Evolutionary conservation across 2,888 invertebrate species (phyloP), one percentile per base, ranked within the genome.

Genomic region (Megastigmus dorsalis): DNA sequence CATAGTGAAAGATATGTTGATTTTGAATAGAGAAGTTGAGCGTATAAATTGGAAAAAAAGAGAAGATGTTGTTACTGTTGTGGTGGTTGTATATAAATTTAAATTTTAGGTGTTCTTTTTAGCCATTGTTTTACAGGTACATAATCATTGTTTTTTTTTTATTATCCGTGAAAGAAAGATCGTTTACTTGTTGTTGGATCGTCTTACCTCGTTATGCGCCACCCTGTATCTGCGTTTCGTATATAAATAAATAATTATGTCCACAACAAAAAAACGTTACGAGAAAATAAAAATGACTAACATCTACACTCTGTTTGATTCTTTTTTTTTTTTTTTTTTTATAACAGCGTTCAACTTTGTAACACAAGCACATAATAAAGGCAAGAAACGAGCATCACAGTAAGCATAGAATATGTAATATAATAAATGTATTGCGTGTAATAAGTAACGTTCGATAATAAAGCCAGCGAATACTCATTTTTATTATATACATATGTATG

Each of bases 201-300:
- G 26, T 54, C 79, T 79, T 79, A 79, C 78, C 78, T 79, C 67
- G 52, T 63, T 20, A 10, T 4, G 23, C 71, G 45, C 62, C 74
- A 78, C 54, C 70, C 38, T 70, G 23, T 62, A 54, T 66, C 43
- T 28, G 38, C 48, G 57, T 38, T 41, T 62, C 15, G n/a, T n/a
- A 9, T 48, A 52, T 36, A 30, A 60, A 5, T 52, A n/a, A n/a
- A n/a, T n/a, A n/a, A n/a, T n/a, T n/a, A n/a, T n/a, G n/a, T n/a
- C n/a, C n/a, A n/a, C n/a, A n/a, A n/a, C n/a, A n/a, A n/a, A n/a
- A n/a, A n/a, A n/a, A n/a, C n/a, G n/a, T n/a, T n/a, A n/a, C n/a
- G n/a, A n/a, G n/a, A n/a, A n/a, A n/a, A n/a, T n/a, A n/a, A n/a
- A n/a, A n/a, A n/a, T n/a, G n/a, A n/a, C n/a, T n/a, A n/a, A n/a